Evolutionary conservation across 2,888 invertebrate species (phyloP).

Genomic region (Cephalotes varians): DNA sequence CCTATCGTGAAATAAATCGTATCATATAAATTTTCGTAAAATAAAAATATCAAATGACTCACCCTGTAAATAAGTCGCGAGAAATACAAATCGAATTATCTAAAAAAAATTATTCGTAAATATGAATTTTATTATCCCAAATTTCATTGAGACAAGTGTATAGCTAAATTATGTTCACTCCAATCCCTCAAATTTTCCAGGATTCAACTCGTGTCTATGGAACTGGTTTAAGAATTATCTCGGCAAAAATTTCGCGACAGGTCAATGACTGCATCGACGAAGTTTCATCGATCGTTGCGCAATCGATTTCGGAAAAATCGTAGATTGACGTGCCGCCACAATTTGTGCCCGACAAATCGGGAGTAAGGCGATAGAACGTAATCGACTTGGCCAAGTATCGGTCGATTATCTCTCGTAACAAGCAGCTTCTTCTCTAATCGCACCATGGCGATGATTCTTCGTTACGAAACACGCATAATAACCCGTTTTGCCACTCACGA

Average conservation of each 20-base stretch:
- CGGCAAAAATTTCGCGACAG: slow-evolving; percentile 10
- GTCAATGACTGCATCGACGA: slow-evolving; percentile 11
- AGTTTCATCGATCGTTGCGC: slow-evolving; percentile 26
- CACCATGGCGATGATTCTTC: slow-evolving; percentile 65
- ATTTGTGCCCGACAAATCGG: slow-evolving; percentile 42
- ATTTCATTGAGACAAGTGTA: background rate
- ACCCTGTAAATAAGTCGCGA: background rate
- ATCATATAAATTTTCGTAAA: background rate
- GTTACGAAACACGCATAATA: slow-evolving; percentile 72
- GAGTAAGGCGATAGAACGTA: slow-evolving; percentile 51
- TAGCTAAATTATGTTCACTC: background rate
- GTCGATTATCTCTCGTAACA: slow-evolving; percentile 70
- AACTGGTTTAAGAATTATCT: background rate
- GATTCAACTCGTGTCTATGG: background rate
- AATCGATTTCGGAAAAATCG: slow-evolving; percentile 35
- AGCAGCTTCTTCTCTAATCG: slow-evolving; percentile 64
- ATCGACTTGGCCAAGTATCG: slow-evolving; percentile 57
- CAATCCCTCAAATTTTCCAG: background rate
- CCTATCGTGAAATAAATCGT: slow-evolving; percentile 59
- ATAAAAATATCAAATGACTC: background rate
- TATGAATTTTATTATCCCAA: background rate
- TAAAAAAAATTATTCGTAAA: background rate
- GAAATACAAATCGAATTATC: background rate
- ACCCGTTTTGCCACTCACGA: slow-evolving; percentile 68
- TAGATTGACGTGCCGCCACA: slow-evolving; percentile 22